Conservation (phyloP, 2,888 invertebrate genomes). For the Brachylomia viminalis region DNA sequence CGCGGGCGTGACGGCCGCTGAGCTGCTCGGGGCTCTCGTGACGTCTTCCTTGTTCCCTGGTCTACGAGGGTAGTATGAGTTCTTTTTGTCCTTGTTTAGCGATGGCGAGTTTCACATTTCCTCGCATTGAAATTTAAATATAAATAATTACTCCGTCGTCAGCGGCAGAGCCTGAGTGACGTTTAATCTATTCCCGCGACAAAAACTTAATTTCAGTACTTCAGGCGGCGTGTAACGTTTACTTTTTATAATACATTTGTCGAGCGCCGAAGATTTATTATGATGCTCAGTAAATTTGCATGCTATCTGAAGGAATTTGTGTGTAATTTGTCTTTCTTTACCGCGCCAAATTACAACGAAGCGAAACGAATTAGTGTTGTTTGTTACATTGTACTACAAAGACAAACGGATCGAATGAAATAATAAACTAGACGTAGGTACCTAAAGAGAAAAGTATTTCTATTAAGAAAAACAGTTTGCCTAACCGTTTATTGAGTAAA, state of each 20-base stretch:
- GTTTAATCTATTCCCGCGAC: slow-evolving; percentile 68
- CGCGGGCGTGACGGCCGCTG: slow-evolving; percentile 4
- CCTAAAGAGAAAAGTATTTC: slow-evolving; percentile 22
- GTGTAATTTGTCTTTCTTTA: slow-evolving; percentile 58
- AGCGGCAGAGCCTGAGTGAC: slow-evolving; percentile 61
- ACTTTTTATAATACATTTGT: slow-evolving; percentile 55
- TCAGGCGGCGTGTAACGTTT: slow-evolving; percentile 36
- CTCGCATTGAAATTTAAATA: slow-evolving; percentile 56
- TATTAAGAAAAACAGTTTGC: slow-evolving; percentile 12
- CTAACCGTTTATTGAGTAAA: slow-evolving; percentile 21
- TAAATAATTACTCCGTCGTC: slow-evolving; percentile 57
- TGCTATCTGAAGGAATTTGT: slow-evolving; percentile 49
- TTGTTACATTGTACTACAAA: slow-evolving; percentile 44
- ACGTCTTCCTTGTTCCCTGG: slow-evolving; percentile 18
- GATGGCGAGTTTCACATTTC: slow-evolving; percentile 55
- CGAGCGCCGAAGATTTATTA: slow-evolving; percentile 57
- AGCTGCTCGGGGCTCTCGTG: neutral
- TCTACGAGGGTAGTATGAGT: slow-evolving; percentile 20
- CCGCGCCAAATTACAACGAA: slow-evolving; percentile 43
- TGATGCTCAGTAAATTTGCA: slow-evolving; percentile 58
- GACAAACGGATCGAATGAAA: slow-evolving; percentile 21
- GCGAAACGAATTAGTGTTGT: slow-evolving; percentile 42
- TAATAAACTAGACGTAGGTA: slow-evolving; percentile 14
- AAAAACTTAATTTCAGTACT: slow-evolving; percentile 68
- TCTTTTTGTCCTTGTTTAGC: slow-evolving; percentile 43